A percentile compares a stretch with the other conserved stretches of the same genome.
Conservation (phyloP, 2,888 invertebrate genomes). For the Oxyscelio sp. region DNA sequence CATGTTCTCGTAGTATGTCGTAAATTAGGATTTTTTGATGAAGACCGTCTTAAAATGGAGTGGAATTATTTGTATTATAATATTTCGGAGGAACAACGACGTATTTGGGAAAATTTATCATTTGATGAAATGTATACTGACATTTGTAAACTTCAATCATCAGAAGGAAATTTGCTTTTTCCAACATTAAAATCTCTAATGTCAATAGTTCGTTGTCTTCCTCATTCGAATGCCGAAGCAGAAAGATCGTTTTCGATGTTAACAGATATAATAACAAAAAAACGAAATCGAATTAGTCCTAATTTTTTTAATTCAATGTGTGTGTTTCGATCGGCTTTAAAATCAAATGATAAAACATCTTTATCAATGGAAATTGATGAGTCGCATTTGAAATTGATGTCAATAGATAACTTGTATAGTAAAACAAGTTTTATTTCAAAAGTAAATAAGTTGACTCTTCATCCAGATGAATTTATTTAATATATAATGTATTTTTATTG, state of each 20-base stretch:
- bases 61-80: no score
- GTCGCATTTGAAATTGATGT: no score
- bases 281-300: background rate
- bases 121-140: constrained; percentile 16
- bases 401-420: no score
- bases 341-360: background rate
- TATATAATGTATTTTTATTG: no score
- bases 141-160: background rate
- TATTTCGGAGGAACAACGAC: no score
- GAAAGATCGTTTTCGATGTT: constrained; percentile 13
- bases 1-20: no score
- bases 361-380: no score
- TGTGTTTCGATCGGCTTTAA: background rate
- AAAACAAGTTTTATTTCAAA: no score
- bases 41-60: no score
- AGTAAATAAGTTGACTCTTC: no score
- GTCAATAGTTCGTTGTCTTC: background rate
- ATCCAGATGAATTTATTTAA: no score
- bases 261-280: background rate
- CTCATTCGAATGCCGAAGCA: constrained; percentile 10
- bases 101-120: background rate
- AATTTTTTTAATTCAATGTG: background rate
- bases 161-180: background rate
- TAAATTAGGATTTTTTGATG: no score
- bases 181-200: background rate